Evolutionary conservation across 2,797 vertebrate genomes (phyloP).

Genomic region (Hydrolagus colliei): DNA sequence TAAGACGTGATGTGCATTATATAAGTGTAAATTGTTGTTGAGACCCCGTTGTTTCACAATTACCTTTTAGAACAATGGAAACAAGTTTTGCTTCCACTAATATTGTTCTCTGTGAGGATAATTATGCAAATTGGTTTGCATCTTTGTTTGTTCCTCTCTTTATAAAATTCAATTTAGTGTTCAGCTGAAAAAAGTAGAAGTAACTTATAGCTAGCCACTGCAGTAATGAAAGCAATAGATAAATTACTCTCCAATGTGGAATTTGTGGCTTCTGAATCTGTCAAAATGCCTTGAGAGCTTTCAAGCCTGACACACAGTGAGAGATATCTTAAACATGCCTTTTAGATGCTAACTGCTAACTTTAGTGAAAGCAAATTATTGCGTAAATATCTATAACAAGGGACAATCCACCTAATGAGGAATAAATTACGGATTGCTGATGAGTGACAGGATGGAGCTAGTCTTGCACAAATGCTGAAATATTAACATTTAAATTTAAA

Average conservation of each 20-base stretch:
- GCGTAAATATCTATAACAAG: slow-evolving; percentile 23
- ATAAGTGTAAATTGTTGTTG: no score
- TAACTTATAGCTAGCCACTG: background rate
- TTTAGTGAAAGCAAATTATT: slow-evolving; percentile 6
- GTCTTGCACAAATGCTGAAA: slow-evolving; percentile 57
- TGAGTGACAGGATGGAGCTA: slow-evolving; percentile 64
- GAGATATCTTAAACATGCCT: background rate
- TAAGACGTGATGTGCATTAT: no score
- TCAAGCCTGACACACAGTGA: background rate
- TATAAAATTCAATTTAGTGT: background rate
- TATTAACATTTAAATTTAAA: slow-evolving; percentile 76
- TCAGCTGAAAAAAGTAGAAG: background rate
- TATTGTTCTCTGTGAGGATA: background rate
- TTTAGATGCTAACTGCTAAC: background rate
- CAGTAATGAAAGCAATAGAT: no score
- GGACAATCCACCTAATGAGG: slow-evolving; percentile 48
- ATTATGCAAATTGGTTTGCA: slow-evolving; percentile 5
- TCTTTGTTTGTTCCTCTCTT: background rate
- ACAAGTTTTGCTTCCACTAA: background rate
- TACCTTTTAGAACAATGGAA: background rate
- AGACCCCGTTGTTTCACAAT: background rate
- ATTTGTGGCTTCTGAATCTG: background rate
- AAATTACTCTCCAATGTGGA: background rate
- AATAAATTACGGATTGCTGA: slow-evolving; percentile 67
- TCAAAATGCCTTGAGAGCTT: background rate